phyloP scores from a whole-genome alignment of 2,888 invertebrate species.

The Synergus itoensis region DNA sequence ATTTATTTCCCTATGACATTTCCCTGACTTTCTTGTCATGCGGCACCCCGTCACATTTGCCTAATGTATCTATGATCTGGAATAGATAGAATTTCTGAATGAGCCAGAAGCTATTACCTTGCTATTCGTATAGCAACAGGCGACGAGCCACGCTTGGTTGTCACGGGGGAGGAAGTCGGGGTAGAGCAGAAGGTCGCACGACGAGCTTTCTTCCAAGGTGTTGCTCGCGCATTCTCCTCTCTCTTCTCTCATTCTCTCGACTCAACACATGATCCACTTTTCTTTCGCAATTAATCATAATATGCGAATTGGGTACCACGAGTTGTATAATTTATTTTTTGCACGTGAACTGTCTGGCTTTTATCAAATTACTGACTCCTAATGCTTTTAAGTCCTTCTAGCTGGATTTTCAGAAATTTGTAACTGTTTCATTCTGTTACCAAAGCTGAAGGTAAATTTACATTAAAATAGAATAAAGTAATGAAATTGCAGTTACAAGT shows the following conservation, averaged over 20 bases:
- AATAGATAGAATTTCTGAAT: constrained; percentile 45
- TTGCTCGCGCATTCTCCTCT: background rate
- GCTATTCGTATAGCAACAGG: constrained; percentile 56
- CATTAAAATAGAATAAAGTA: no score
- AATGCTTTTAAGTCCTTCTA: no score
- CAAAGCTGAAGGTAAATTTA: no score
- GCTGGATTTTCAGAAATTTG: no score
- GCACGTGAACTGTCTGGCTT: background rate
- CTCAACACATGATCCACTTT: background rate
- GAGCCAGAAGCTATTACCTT: constrained; percentile 53
- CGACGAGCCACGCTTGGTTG: constrained; percentile 50
- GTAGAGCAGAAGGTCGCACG: constrained; percentile 32
- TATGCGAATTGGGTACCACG: background rate
- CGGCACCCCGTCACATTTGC: no score
- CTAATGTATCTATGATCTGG: background rate
- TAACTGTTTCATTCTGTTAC: no score
- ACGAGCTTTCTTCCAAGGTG: constrained; percentile 6
- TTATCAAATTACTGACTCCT: background rate
- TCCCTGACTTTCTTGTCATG: no score
- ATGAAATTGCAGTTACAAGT: background rate
- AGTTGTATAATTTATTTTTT: background rate
- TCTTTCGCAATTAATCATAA: background rate
- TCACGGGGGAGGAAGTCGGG: constrained; percentile 43
- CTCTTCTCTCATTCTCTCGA: background rate
- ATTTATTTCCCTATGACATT: no score